A percentile compares a stretch with the other conserved stretches of the same genome.
Conservation (phyloP, 2,888 invertebrate species). For the Leptopterna dolabrata region DNA sequence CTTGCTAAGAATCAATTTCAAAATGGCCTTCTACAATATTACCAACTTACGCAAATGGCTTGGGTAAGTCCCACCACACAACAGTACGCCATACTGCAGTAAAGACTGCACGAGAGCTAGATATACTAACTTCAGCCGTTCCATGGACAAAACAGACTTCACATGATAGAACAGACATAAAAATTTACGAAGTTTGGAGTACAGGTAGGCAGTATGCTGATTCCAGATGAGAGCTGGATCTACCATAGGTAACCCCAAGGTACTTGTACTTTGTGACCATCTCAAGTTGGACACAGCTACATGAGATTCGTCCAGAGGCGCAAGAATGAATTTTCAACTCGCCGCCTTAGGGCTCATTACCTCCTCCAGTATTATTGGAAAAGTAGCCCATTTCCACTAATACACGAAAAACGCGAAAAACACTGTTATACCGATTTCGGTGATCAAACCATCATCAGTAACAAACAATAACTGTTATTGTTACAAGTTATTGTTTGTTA, state of each 20-base stretch:
- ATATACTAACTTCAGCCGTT: background rate
- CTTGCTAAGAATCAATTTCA: background rate
- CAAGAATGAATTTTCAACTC: background rate
- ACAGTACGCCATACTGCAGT: background rate
- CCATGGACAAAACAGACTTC: background rate
- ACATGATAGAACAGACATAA: too few species aligned
- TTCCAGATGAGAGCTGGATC: background rate
- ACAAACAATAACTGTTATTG: too few species aligned
- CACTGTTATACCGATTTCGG: too few species aligned
- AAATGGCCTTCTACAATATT: background rate
- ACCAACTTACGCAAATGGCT: background rate
- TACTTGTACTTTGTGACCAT: background rate
- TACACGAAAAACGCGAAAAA: too few species aligned
- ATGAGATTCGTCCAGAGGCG: background rate
- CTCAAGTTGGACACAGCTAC: background rate
- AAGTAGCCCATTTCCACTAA: too few species aligned
- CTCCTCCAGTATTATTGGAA: too few species aligned
- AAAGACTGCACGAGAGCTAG: background rate
- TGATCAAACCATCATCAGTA: too few species aligned
- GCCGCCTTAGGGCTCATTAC: too few species aligned
- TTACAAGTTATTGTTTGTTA: too few species aligned
- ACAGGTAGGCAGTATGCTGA: background rate
- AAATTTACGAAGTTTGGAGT: background rate
- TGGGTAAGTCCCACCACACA: too few species aligned
- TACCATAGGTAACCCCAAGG: background rate